Evolutionary conservation across 2,113 vertebrate species (phyloP).

Genomic region (Sylvia atricapilla): DNA sequence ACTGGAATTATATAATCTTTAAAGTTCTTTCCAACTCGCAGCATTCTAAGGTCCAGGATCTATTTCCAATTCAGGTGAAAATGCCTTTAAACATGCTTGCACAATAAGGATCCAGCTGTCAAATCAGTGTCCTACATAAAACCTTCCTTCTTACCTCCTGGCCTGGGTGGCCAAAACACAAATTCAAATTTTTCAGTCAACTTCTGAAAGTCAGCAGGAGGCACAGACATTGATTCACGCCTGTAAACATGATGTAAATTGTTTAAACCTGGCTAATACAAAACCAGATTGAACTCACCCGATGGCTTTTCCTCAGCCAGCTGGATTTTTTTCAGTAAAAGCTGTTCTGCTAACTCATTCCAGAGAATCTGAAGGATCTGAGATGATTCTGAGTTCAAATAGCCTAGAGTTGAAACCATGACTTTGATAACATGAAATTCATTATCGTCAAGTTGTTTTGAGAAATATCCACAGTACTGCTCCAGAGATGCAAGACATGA

Average conservation of each 20-base stretch:
- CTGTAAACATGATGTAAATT: not conserved
- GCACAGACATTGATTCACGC: not conserved
- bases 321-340: not conserved
- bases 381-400: not conserved
- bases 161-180: not conserved
- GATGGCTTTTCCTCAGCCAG: not conserved
- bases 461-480: not conserved
- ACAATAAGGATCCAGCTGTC: not conserved
- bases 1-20: not conserved
- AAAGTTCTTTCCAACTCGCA: not conserved
- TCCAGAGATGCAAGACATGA: not conserved
- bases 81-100: not conserved
- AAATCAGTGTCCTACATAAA: not conserved
- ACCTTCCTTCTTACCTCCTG: not conserved
- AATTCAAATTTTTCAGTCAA: not conserved
- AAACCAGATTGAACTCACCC: not conserved
- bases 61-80: not conserved
- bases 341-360: not conserved
- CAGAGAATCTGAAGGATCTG: not conserved
- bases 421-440: not conserved
- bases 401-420: not conserved
- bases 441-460: not conserved
- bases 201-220: not conserved
- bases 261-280: not conserved
- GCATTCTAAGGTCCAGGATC: not conserved